Evolutionary conservation across 2,797 vertebrate genomes (phyloP).

Genomic region (Thunnus albacares): DNA sequence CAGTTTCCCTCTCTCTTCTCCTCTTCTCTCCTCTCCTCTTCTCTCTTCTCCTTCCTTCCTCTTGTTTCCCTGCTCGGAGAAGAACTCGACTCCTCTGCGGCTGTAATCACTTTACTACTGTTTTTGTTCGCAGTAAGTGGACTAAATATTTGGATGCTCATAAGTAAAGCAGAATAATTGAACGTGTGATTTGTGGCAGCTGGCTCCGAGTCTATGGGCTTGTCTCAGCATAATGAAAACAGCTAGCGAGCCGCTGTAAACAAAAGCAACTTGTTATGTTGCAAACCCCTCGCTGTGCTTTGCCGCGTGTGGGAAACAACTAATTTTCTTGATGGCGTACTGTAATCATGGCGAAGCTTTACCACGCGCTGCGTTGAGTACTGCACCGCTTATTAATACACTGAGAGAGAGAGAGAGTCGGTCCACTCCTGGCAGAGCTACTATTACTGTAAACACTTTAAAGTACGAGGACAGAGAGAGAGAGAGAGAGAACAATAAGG

Average conservation of each 20-base stretch:
- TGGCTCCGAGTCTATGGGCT: conserved; percentile 87
- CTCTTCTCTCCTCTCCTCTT: not conserved
- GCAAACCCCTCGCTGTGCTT: conserved; percentile 83
- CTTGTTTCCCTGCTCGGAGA: conserved; percentile 60
- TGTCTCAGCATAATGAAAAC: conserved; percentile 87
- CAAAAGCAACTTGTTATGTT: conserved; percentile 89
- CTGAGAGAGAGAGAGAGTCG: conserved; percentile 21
- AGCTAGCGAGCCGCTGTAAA: conserved; percentile 90
- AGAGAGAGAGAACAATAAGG: conserved; percentile 38
- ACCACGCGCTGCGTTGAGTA: conserved; percentile 84
- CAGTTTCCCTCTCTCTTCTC: too few species aligned
- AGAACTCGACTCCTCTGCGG: conserved; percentile 86
- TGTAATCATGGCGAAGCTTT: conserved; percentile 88
- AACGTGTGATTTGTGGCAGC: conserved; percentile 87
- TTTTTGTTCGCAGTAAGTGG: conserved; percentile 91
- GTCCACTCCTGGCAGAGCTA: conserved; percentile 78
- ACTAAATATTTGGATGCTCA: conserved; percentile 94
- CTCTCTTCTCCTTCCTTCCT: conserved; percentile 42
- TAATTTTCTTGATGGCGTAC: conserved; percentile 89
- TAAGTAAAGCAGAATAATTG: conserved; percentile 90
- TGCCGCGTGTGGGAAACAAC: conserved; percentile 84
- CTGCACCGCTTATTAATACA: conserved; percentile 84
- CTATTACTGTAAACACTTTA: conserved; percentile 80
- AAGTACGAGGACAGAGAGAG: conserved; percentile 36
- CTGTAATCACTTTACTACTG: conserved; percentile 89